Evolutionary conservation across 2,113 vertebrate genomes (phyloP).

Genomic region (Mobula birostris): DNA sequence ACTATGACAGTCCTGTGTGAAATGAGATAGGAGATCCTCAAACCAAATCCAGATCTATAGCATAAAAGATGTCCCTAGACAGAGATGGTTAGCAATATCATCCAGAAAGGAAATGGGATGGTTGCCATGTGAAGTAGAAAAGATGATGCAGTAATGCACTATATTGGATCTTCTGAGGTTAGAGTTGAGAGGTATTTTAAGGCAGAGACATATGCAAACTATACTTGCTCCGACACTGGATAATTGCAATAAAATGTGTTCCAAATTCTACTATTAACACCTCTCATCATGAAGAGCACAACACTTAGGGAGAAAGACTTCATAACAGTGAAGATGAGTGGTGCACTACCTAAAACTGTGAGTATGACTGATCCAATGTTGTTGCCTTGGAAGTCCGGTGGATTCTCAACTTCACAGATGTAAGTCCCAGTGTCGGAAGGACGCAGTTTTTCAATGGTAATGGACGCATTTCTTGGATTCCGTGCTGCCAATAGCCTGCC

Average conservation of each 20-base stretch:
- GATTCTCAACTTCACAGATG: constrained; percentile 68
- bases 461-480: constrained; percentile 61
- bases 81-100: not conserved
- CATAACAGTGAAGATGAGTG: not conserved
- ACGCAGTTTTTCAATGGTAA: constrained; percentile 68
- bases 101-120: not conserved
- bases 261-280: not conserved
- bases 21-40: too few species aligned
- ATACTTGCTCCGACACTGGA: not conserved
- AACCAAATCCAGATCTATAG: too few species aligned
- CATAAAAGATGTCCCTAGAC: too few species aligned
- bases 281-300: not conserved
- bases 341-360: constrained; percentile 64
- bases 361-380: constrained; percentile 58
- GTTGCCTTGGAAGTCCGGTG: constrained; percentile 50
- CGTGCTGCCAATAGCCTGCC: constrained; percentile 56
- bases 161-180: not conserved
- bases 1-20: not conserved
- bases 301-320: not conserved
- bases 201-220: not conserved
- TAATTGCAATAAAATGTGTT: not conserved
- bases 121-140: not conserved
- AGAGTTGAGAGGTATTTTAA: not conserved
- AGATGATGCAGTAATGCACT: not conserved
- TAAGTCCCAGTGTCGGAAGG: constrained; percentile 67